Conservation (phyloP, 1,140 invertebrate genomes). For the Magallana ariakensis region DNA sequence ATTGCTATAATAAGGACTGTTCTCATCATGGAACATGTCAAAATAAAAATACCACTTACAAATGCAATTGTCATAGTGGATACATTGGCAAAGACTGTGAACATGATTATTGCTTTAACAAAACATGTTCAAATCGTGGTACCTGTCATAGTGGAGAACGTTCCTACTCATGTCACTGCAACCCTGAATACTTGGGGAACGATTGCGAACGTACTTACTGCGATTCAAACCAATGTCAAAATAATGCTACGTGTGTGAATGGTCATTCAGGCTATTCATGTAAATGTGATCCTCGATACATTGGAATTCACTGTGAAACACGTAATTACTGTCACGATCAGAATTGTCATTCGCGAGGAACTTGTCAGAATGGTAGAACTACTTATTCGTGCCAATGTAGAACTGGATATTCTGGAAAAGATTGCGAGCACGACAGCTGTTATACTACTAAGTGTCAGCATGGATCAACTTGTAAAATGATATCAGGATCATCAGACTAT, state of each 20-base stretch:
- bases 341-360: slow-evolving; percentile 91
- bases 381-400: slow-evolving; percentile 86
- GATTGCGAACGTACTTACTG: neutral
- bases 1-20: too few relatives aligned
- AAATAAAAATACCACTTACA: neutral
- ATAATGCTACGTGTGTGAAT: slow-evolving; percentile 15
- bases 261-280: neutral
- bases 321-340: neutral
- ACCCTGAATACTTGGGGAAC: neutral
- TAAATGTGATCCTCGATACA: neutral
- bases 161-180: neutral
- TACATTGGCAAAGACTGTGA: neutral
- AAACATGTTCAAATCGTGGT: neutral
- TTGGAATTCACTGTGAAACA: neutral
- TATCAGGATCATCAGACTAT: neutral
- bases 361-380: slow-evolving; percentile 89
- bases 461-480: neutral
- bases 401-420: slow-evolving; percentile 95
- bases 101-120: neutral
- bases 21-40: neutral
- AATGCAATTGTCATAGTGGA: neutral
- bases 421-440: slow-evolving; percentile 81
- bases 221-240: neutral
- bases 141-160: too few relatives aligned
- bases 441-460: neutral